These are phyloP conservation scores for Stegodyphus mimosarum DNA, from an alignment of 1,140 invertebrate species.

Conservation along the genomic window DNA sequence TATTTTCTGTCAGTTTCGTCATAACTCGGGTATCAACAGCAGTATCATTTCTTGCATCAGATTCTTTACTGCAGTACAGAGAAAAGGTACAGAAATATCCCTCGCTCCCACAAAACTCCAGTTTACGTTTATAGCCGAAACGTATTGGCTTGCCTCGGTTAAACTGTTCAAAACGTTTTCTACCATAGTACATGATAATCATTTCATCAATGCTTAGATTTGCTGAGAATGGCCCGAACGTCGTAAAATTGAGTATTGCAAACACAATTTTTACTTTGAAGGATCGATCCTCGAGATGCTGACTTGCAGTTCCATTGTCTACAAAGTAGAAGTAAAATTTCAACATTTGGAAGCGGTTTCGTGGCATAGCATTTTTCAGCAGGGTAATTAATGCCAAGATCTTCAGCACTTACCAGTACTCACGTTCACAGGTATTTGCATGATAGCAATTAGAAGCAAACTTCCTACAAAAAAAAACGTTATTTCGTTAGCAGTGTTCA, in stretches of 20 bases:
- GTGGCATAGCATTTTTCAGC: conserved; percentile 11
- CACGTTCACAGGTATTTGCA: background rate
- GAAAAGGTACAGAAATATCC: background rate
- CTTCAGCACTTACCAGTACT: background rate
- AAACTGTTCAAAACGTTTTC: conserved; percentile 8
- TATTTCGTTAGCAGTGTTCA: background rate
- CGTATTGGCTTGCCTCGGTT: background rate
- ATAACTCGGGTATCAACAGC: background rate
- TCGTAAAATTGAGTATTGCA: conserved; percentile 27
- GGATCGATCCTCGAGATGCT: conserved; percentile 8
- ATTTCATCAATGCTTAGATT: conserved; percentile 42
- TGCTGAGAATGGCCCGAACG: conserved; percentile 8
- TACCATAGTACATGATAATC: conserved; percentile 25
- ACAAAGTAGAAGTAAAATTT: conserved; percentile 33
- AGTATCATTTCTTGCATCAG: conserved; percentile 21
- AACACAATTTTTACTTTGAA: conserved; percentile 30
- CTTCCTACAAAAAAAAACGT: background rate
- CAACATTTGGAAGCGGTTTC: conserved; percentile 27
- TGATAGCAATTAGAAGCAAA: background rate
- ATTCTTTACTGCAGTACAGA: conserved; percentile 17
- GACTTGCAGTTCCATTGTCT: conserved; percentile 21
- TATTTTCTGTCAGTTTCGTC: background rate
- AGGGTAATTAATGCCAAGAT: background rate
- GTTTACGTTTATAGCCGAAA: background rate
- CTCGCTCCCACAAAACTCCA: background rate